Evolutionary conservation across 2,113 vertebrate genomes (phyloP).

Genomic region (Catagonus wagneri): DNA sequence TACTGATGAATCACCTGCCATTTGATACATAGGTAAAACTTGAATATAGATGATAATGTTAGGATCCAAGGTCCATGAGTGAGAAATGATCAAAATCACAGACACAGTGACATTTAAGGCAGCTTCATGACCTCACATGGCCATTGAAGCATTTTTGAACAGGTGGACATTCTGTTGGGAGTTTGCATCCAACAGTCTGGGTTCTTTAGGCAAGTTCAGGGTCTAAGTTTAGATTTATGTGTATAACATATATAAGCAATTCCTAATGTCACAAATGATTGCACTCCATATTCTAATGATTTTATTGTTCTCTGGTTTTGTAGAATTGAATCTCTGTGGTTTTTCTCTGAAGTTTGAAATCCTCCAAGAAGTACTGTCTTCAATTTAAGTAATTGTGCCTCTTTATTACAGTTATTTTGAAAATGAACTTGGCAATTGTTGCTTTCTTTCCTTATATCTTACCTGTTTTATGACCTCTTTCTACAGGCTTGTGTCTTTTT

Average conservation of each 20-base stretch:
- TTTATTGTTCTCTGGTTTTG: neutral
- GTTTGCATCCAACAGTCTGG: neutral
- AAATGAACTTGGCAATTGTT: neutral
- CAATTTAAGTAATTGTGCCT: neutral
- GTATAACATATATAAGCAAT: neutral
- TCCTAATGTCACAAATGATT: neutral
- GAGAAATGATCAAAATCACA: neutral
- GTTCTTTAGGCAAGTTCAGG: neutral
- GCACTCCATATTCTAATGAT: too few species aligned
- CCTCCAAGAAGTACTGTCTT: neutral
- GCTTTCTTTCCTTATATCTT: neutral
- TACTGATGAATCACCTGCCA: constrained; percentile 62
- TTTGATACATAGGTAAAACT: constrained; percentile 69
- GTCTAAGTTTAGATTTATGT: neutral
- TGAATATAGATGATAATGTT: neutral
- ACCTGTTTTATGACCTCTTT: neutral
- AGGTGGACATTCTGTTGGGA: neutral
- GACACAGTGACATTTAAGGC: neutral
- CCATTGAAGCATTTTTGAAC: neutral
- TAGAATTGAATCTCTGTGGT: neutral
- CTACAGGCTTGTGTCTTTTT: neutral
- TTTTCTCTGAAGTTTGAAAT: neutral
- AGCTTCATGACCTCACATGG: neutral
- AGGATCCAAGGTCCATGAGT: neutral
- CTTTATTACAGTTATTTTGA: neutral